A percentile compares a stretch with the other conserved stretches of the same genome.
Evolutionary conservation across 2,113 vertebrate genomes (phyloP).

Genomic region (Solea solea): DNA sequence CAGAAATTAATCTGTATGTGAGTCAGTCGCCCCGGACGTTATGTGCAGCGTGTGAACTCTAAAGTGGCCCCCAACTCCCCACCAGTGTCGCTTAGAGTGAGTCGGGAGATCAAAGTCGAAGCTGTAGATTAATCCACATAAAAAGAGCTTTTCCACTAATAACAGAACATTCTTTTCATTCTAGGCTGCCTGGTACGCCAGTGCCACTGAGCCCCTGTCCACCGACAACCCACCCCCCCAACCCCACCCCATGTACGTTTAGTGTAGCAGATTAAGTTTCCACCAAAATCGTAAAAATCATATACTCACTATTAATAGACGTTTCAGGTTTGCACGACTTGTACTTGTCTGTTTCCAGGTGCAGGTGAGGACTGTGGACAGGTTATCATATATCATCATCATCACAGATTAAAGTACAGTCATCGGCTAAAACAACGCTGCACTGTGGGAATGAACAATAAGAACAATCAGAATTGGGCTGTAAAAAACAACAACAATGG

Average conservation of each 20-base stretch:
- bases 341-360: not conserved
- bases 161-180: constrained; percentile 72
- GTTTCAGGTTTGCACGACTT: not conserved
- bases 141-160: constrained; percentile 70
- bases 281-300: not conserved
- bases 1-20: constrained; percentile 3
- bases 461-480: too few species aligned
- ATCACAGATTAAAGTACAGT: too few species aligned
- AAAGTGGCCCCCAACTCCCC: constrained; percentile 37
- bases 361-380: not conserved
- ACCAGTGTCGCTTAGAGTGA: constrained; percentile 66
- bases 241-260: not conserved
- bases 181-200: constrained; percentile 51
- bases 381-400: too few species aligned
- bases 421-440: too few species aligned
- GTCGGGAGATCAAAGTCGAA: constrained; percentile 74
- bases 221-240: not conserved
- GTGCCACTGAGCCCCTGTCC: constrained; percentile 36
- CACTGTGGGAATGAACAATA: too few species aligned
- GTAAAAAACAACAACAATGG: too few species aligned
- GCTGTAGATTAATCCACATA: constrained; percentile 76
- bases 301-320: not conserved
- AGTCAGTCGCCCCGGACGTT: constrained; percentile 25
- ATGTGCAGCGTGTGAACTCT: constrained; percentile 25
- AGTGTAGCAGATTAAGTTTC: not conserved